phyloP scores from a whole-genome alignment of 2,888 invertebrate species.

The Merodon equestris region DNA sequence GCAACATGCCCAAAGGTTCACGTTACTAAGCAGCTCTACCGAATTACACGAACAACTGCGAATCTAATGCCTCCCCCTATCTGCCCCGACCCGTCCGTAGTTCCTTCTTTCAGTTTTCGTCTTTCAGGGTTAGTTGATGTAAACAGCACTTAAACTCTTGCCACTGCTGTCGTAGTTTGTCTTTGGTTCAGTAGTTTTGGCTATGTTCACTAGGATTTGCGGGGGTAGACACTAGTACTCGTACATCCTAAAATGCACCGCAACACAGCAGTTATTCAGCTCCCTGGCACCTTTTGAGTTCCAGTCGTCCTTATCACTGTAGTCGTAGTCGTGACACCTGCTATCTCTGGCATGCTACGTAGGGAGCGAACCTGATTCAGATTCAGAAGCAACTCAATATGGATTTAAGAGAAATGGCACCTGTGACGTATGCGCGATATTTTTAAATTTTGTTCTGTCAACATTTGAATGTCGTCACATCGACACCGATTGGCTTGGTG shows the following conservation, averaged over 20 bases:
- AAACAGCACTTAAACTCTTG: constrained; percentile 36
- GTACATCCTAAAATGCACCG: too few species aligned
- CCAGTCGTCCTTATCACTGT: neutral
- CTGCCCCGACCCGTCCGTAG: too few species aligned
- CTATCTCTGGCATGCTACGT: too few species aligned
- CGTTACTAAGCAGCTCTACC: constrained; percentile 4
- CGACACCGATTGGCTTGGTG: too few species aligned
- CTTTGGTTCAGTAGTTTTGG: constrained; percentile 22
- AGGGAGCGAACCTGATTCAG: too few species aligned
- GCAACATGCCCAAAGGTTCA: constrained; percentile 28
- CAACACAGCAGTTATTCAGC: neutral
- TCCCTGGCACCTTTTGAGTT: neutral
- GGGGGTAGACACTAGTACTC: neutral
- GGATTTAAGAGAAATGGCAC: too few species aligned
- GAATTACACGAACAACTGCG: too few species aligned
- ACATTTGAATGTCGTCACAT: neutral
- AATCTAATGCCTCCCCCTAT: too few species aligned
- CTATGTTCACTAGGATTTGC: constrained; percentile 11
- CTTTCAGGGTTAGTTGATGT: constrained; percentile 24
- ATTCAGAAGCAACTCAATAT: too few species aligned
- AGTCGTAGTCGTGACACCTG: too few species aligned
- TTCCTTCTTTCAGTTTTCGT: neutral
- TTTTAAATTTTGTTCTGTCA: neutral
- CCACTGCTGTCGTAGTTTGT: constrained; percentile 1
- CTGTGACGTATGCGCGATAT: constrained; percentile 11